Evolutionary conservation across 2,113 vertebrate species (phyloP).

Genomic region (Mionectes macconnelli): DNA sequence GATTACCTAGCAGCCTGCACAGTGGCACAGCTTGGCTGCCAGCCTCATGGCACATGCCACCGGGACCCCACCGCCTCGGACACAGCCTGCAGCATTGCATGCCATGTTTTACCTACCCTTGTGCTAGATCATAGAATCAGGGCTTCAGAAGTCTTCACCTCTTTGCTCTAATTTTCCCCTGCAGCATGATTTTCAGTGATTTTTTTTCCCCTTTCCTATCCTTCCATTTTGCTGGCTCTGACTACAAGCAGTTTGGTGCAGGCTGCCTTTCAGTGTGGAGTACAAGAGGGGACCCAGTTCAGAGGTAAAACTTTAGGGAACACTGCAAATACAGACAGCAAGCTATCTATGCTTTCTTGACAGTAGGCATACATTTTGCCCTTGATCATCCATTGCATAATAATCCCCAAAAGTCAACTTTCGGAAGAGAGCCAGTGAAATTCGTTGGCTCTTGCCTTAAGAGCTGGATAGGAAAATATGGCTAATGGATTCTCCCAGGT

Average conservation of each 20-base stretch:
- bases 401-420: not conserved
- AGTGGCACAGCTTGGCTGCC: not conserved
- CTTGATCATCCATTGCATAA: not conserved
- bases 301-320: not conserved
- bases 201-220: not conserved
- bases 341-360: not conserved
- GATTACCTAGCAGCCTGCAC: not conserved
- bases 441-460: not conserved
- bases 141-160: not conserved
- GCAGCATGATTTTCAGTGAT: not conserved
- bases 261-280: not conserved
- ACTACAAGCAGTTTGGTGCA: not conserved
- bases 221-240: not conserved
- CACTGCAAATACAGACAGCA: rapidly evolving
- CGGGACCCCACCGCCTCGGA: not conserved
- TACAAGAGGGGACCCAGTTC: not conserved
- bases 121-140: not conserved
- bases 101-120: not conserved
- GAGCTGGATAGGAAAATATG: not conserved
- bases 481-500: not conserved
- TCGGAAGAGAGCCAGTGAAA: not conserved
- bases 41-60: not conserved
- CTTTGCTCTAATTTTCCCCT: not conserved
- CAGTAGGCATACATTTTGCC: not conserved
- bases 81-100: rapidly evolving